Conservation (phyloP, 2,888 invertebrate genomes). For the Sepiola atlantica region DNA sequence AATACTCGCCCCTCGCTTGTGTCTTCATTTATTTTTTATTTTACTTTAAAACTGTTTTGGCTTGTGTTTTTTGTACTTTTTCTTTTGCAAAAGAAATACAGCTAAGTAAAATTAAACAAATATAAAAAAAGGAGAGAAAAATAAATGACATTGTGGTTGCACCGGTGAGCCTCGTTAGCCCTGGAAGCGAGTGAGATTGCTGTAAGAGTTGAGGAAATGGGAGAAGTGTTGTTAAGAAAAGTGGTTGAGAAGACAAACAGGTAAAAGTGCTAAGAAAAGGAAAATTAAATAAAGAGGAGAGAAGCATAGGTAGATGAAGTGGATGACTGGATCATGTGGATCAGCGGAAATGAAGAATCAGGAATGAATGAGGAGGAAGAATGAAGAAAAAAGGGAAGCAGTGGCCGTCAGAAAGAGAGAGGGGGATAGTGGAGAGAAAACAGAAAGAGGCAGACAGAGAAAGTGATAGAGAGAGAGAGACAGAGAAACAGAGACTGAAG, state of each 20-base stretch:
- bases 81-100: neutral
- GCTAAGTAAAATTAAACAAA: neutral
- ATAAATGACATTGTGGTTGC: neutral
- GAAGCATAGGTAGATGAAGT: neutral
- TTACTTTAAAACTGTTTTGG: neutral
- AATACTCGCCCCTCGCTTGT: neutral
- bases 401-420: neutral
- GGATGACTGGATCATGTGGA: constrained; percentile 16
- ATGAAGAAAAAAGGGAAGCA: neutral
- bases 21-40: neutral
- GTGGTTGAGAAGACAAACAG: constrained; percentile 32
- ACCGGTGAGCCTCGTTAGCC: neutral
- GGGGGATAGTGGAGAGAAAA: neutral
- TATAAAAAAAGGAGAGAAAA: neutral
- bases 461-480: neutral
- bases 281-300: neutral
- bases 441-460: neutral
- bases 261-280: constrained; percentile 1
- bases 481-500: neutral
- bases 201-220: neutral
- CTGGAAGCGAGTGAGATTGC: neutral
- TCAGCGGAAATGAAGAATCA: constrained; percentile 18
- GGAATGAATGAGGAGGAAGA: neutral
- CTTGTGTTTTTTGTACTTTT: neutral
- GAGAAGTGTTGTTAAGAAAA: constrained; percentile 19